Conservation (phyloP, 2,113 vertebrate species). For the Sebastes fasciatus region DNA sequence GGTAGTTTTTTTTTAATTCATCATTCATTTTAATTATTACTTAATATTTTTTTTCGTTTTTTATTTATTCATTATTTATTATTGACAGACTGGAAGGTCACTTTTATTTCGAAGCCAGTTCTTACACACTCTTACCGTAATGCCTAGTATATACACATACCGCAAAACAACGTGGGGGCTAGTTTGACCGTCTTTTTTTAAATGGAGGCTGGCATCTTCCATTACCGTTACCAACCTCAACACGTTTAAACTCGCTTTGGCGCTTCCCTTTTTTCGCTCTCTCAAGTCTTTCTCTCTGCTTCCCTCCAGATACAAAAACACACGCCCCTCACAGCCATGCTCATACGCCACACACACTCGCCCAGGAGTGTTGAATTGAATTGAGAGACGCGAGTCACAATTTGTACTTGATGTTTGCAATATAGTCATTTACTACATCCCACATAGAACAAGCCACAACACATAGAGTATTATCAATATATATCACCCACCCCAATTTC, state of each 20-base stretch:
- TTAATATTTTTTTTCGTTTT: not conserved
- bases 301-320: too few relatives aligned
- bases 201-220: not conserved
- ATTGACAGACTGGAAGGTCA: not conserved
- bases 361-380: too few relatives aligned
- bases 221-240: not conserved
- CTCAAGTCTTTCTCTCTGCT: not conserved
- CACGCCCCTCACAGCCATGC: too few relatives aligned
- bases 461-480: too few relatives aligned
- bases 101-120: not conserved
- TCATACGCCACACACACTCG: too few relatives aligned
- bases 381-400: too few relatives aligned
- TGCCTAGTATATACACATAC: not conserved
- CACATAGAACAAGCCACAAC: too few relatives aligned
- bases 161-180: not conserved
- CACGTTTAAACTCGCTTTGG: not conserved
- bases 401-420: too few relatives aligned
- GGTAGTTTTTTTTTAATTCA: not conserved
- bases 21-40: not conserved
- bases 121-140: not conserved
- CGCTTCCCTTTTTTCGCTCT: not conserved
- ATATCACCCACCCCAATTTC: too few relatives aligned
- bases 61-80: not conserved
- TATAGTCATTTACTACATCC: too few relatives aligned
- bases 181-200: not conserved